Evolutionary conservation across 2,113 vertebrate genomes (phyloP).

Genomic region (Notechis scutatus): DNA sequence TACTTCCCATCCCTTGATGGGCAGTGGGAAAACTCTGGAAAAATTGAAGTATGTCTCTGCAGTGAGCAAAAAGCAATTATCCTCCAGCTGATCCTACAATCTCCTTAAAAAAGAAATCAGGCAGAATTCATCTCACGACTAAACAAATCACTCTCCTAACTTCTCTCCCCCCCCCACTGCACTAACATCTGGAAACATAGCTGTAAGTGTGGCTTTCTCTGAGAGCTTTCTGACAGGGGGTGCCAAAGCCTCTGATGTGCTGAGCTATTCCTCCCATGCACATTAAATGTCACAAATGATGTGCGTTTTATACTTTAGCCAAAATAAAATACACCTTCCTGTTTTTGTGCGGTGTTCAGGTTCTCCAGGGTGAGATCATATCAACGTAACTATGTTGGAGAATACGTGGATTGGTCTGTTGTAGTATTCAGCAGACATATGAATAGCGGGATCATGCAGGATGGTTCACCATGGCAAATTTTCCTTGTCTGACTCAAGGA

Average conservation of each 20-base stretch:
- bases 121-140: neutral
- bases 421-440: neutral
- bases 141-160: neutral
- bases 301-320: neutral
- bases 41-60: too few relatives aligned
- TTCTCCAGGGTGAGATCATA: neutral
- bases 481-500: constrained; percentile 38
- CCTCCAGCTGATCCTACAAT: neutral
- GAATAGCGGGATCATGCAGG: neutral
- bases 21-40: neutral
- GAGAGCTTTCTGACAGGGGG: neutral
- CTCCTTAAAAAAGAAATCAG: neutral
- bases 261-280: neutral
- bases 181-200: neutral
- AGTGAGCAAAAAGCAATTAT: neutral
- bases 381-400: neutral
- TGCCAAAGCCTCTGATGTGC: neutral
- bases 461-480: constrained; percentile 21
- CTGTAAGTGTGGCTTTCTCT: neutral
- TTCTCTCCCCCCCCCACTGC: neutral
- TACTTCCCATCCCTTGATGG: neutral
- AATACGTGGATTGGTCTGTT: neutral
- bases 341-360: neutral
- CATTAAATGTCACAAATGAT: neutral
- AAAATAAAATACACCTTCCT: neutral